Evolutionary conservation across 2,113 vertebrate species (phyloP).

Genomic region (Anthoscopus minutus): DNA sequence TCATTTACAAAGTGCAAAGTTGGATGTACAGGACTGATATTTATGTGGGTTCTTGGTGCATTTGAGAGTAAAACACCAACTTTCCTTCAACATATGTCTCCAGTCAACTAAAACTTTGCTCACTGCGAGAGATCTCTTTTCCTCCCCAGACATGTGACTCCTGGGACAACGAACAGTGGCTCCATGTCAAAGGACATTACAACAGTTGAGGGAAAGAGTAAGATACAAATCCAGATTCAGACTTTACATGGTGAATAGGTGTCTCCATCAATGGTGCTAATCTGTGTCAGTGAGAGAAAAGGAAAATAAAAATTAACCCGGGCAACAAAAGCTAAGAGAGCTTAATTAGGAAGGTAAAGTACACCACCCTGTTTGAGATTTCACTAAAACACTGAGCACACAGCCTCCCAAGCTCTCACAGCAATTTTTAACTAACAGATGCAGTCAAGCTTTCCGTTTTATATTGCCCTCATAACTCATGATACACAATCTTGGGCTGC

Average conservation of each 20-base stretch:
- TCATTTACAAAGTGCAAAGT: background rate
- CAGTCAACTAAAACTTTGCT: background rate
- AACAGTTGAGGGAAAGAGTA: background rate
- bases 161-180: background rate
- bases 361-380: background rate
- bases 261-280: background rate
- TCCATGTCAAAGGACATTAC: background rate
- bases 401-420: background rate
- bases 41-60: fast-evolving
- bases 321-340: background rate
- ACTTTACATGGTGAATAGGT: background rate
- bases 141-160: background rate
- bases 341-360: background rate
- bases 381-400: background rate
- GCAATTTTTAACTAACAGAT: constrained; percentile 57
- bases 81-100: background rate
- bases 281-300: background rate
- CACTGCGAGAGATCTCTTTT: background rate
- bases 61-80: background rate
- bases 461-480: constrained; percentile 56
- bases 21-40: background rate
- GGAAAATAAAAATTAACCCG: background rate
- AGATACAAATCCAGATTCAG: background rate
- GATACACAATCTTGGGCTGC: constrained; percentile 56
- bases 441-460: constrained; percentile 52